These are phyloP conservation scores for Florisuga fusca DNA, from an alignment of 2,797 vertebrate genomes.

Conservation along the genomic window DNA sequence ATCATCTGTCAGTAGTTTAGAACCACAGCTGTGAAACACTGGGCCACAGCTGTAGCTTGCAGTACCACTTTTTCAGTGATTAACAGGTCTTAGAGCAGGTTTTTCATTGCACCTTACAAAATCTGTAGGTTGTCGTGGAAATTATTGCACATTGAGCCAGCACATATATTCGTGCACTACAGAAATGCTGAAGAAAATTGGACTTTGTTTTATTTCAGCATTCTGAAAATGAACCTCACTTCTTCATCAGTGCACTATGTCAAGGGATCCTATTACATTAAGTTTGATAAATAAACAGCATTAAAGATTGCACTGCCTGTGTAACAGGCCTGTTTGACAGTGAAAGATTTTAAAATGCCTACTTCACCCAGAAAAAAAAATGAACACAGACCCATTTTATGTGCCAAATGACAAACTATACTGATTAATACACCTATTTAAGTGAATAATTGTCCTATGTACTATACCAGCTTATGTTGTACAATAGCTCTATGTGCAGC, in stretches of 20 bases:
- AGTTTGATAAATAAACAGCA: slow-evolving; percentile 68
- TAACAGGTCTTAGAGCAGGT: slow-evolving; percentile 8
- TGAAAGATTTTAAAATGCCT: slow-evolving; percentile 49
- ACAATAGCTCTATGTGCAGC: slow-evolving; percentile 26
- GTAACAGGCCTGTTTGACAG: slow-evolving; percentile 47
- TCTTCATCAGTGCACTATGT: slow-evolving; percentile 54
- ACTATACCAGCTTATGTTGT: neutral
- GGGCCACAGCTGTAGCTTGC: slow-evolving; percentile 17
- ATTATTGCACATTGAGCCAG: neutral
- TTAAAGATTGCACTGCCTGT: slow-evolving; percentile 51
- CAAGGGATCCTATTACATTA: slow-evolving; percentile 59
- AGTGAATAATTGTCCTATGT: slow-evolving; percentile 40
- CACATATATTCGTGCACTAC: neutral
- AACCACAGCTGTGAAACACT: slow-evolving; percentile 5
- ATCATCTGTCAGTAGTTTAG: slow-evolving; percentile 15
- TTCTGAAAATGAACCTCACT: slow-evolving; percentile 55
- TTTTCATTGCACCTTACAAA: slow-evolving; percentile 25
- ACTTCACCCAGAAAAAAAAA: slow-evolving; percentile 40
- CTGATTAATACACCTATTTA: slow-evolving; percentile 62
- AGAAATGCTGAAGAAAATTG: neutral
- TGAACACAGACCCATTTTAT: slow-evolving; percentile 45
- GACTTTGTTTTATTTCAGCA: slow-evolving; percentile 50
- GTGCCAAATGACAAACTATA: slow-evolving; percentile 42
- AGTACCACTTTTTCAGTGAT: slow-evolving; percentile 22
- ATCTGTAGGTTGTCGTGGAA: neutral